A percentile compares a stretch with the other conserved stretches of the same genome.
Evolutionary conservation across 2,113 vertebrate species (phyloP).

Genomic region (Forbesichthys agassizii): DNA sequence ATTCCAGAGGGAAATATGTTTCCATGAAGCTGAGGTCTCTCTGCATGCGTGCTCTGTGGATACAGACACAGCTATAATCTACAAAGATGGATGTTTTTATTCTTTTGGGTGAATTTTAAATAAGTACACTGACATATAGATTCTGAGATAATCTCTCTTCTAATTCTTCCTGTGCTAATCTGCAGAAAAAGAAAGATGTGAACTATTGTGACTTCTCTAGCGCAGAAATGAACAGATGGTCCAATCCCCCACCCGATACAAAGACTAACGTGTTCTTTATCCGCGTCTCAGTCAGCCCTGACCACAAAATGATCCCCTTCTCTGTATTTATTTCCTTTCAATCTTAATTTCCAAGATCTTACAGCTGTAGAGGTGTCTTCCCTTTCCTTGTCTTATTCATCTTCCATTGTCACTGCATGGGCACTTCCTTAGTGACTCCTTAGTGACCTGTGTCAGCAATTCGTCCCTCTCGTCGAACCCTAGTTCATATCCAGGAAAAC

Average conservation of each 20-base stretch:
- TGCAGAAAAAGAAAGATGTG: not conserved
- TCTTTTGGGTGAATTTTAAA: slow-evolving; percentile 29
- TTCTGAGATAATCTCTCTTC: slow-evolving; percentile 16
- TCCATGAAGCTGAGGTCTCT: slow-evolving; percentile 29
- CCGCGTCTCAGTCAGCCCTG: not conserved
- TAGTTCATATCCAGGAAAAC: no score
- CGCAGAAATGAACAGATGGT: not conserved
- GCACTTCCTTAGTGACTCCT: no score
- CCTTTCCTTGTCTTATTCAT: not conserved
- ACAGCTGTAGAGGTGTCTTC: not conserved
- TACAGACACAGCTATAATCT: slow-evolving; percentile 31
- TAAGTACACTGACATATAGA: slow-evolving; percentile 45
- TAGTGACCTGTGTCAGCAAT: slow-evolving; percentile 21
- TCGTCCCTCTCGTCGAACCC: slow-evolving; percentile 5
- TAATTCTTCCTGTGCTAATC: not conserved
- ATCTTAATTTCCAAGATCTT: slow-evolving; percentile 18
- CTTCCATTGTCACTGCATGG: slow-evolving; percentile 1
- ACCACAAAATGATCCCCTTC: not conserved
- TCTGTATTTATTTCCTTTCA: not conserved
- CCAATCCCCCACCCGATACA: not conserved
- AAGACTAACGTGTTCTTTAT: not conserved
- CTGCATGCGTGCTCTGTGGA: slow-evolving; percentile 15
- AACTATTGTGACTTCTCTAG: not conserved
- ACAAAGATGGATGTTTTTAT: slow-evolving; percentile 35
- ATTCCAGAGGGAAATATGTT: slow-evolving; percentile 38